A percentile compares a stretch with the other conserved stretches of the same genome.
Evolutionary conservation across 2,888 invertebrate species (phyloP).

Genomic region (Bellardia bayeri): DNA sequence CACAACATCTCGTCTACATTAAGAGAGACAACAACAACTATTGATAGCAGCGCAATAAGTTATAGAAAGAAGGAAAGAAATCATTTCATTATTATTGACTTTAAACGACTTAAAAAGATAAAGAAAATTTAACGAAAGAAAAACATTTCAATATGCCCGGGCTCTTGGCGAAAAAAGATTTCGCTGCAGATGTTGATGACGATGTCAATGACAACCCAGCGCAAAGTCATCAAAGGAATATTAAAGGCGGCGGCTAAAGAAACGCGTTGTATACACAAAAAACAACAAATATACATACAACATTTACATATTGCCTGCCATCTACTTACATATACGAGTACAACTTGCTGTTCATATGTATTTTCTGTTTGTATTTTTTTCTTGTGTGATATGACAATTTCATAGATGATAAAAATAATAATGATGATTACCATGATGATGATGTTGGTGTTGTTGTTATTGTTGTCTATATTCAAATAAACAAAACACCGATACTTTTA

Average conservation of each 20-base stretch:
- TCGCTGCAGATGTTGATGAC: constrained; percentile 52
- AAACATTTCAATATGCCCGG: constrained; percentile 41
- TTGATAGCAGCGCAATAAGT: constrained; percentile 61
- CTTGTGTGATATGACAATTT: constrained; percentile 52
- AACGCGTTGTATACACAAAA: constrained; percentile 56
- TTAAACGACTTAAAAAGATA: constrained; percentile 74
- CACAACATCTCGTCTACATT: constrained; percentile 63
- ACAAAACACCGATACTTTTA: constrained; percentile 45
- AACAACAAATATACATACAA: constrained; percentile 50
- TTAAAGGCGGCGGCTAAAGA: constrained; percentile 65
- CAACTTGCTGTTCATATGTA: neutral
- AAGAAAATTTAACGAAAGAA: constrained; percentile 66
- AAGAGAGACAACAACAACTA: constrained; percentile 28
- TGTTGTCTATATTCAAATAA: constrained; percentile 47
- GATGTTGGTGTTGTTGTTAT: constrained; percentile 47
- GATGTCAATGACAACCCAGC: constrained; percentile 70
- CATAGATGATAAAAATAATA: constrained; percentile 54
- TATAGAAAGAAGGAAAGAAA: constrained; percentile 62
- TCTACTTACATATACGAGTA: neutral
- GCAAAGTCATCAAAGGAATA: constrained; percentile 71
- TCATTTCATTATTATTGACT: constrained; percentile 73
- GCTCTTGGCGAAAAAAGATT: constrained; percentile 37
- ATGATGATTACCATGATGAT: constrained; percentile 16
- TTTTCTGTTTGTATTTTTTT: neutral
- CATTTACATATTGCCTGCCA: constrained; percentile 13